These are phyloP conservation scores for Lysandra coridon DNA, from an alignment of 2,888 invertebrate species.

Conservation along the genomic window DNA sequence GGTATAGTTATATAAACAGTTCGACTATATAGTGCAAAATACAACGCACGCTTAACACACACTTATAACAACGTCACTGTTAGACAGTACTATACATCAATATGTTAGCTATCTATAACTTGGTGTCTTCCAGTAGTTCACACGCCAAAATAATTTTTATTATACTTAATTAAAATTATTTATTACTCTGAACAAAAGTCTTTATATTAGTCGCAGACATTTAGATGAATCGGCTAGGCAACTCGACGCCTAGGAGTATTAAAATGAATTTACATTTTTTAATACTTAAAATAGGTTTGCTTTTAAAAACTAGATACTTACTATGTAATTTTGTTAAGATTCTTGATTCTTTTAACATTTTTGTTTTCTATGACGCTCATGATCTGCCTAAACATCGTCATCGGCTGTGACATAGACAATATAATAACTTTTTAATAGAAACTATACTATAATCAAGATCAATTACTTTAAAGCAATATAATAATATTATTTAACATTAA, in stretches of 20 bases:
- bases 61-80: constrained; percentile 75
- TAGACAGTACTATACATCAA: constrained; percentile 76
- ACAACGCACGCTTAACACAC: constrained; percentile 76
- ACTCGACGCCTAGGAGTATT: too few relatives aligned
- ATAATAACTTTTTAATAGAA: background rate
- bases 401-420: background rate
- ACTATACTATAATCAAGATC: background rate
- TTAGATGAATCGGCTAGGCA: background rate
- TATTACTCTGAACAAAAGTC: constrained; percentile 14
- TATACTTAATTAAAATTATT: constrained; percentile 37
- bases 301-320: too few relatives aligned
- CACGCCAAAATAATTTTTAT: constrained; percentile 55
- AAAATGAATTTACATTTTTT: background rate
- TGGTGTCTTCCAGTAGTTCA: constrained; percentile 72
- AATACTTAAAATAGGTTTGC: too few relatives aligned
- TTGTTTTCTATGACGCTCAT: background rate
- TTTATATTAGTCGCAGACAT: background rate
- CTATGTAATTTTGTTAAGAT: background rate
- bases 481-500: background rate
- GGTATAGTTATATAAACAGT: constrained; percentile 69
- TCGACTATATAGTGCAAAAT: constrained; percentile 72
- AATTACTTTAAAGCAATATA: background rate
- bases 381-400: background rate
- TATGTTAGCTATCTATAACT: constrained; percentile 64
- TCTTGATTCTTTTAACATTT: background rate